Evolutionary conservation across 2,888 invertebrate species (phyloP), one percentile per base, ranked within the genome.

Genomic region (Netelia melanura): DNA sequence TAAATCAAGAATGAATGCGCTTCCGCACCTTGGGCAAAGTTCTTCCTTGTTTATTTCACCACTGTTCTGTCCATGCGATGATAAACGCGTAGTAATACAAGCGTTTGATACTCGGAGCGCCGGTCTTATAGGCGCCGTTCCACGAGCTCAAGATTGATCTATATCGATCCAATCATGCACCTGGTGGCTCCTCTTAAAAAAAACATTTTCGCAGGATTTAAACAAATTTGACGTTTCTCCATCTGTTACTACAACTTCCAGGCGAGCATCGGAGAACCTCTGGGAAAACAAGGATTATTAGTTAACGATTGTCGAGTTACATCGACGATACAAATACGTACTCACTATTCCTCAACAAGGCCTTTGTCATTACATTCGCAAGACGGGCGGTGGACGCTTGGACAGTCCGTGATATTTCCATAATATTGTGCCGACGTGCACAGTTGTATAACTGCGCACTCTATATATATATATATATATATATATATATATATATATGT

Each of bases 281-380:
- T 25, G 44, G 38, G 71, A 48, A 62, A 78, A 30, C 58, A 75
- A 81, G 78, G 80, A 88, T 88, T 90, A 91, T 90, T 90, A 89
- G 88, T 89, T 84, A 54, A 83, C 87, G 85, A 89, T 87, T 83
- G 87, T 79, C 81, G 87, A 84, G 83, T 84, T 85, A 78, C 68
- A 81, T 84, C 56, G 81, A 75, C 86, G 89, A 89, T 90, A 91
- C 91, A 90, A 91, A 91, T 90, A 89, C 86, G 86, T 80, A 62
- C 25, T 79, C 65, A 71, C 75, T 85, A 54, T 74, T 67, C 10
- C 81, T 86, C 86, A 76, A 86, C 88, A 85, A 85, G 44, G 83
- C 86, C 87, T 75, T 87, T 87, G 86, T 87, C 86, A 85, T 85
- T 86, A 88, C 83, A 79, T 87, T 79, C 75, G 64, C 67, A 65